A percentile compares a stretch with the other conserved stretches of the same genome.
Conservation (phyloP, 2,888 invertebrate genomes). For the Stramonita haemastoma region DNA sequence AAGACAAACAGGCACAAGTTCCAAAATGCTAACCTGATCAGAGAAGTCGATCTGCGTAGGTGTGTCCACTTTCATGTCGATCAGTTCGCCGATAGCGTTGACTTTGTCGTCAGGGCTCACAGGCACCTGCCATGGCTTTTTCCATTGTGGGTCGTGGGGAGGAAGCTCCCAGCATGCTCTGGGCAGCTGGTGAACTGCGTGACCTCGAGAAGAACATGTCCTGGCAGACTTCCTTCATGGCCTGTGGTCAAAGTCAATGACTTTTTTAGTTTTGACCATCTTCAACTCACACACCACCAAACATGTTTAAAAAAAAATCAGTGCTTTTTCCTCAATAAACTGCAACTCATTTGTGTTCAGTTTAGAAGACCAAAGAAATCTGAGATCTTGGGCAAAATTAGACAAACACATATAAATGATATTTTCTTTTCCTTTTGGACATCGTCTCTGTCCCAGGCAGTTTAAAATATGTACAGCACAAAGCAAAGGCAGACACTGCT, state of each 20-base stretch:
- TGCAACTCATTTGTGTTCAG: no score
- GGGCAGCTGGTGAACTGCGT: constrained; percentile 59
- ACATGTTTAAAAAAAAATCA: no score
- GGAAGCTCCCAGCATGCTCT: constrained; percentile 55
- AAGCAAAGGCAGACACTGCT: no score
- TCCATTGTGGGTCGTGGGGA: constrained; percentile 66
- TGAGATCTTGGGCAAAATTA: no score
- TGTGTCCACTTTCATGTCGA: constrained; percentile 69
- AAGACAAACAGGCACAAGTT: not conserved
- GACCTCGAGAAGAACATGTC: constrained; percentile 77
- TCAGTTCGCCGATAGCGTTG: constrained; percentile 67
- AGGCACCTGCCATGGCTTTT: constrained; percentile 62
- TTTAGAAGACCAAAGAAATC: no score
- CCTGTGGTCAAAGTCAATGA: constrained; percentile 53
- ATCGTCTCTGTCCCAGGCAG: no score
- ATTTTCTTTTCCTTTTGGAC: no score
- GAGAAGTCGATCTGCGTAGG: constrained; percentile 41
- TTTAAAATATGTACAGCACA: no score
- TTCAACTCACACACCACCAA: no score
- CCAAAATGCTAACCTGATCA: constrained; percentile 7
- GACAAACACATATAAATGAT: no score
- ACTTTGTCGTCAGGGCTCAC: constrained; percentile 64
- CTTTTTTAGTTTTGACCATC: no score
- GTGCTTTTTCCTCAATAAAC: no score
- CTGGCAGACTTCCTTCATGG: constrained; percentile 73